Conservation (phyloP, 2,888 invertebrate genomes). For the Dryobota labecula region DNA sequence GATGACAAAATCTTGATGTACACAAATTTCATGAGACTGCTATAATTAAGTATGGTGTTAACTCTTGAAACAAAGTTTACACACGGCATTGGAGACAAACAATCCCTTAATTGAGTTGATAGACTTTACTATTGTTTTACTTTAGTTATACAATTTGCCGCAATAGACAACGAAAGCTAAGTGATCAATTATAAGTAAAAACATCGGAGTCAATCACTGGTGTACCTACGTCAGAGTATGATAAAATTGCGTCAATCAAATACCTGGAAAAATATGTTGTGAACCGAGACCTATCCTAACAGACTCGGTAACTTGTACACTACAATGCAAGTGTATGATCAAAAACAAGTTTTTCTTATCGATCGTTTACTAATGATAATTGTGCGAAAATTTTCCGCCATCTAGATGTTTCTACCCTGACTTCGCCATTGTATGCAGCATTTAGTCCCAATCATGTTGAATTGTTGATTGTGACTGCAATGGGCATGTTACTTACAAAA, state of each 20-base stretch:
- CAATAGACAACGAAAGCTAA: conserved; percentile 43
- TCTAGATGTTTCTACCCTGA: conserved; percentile 52
- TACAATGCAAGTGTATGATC: conserved; percentile 16
- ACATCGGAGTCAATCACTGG: conserved; percentile 23
- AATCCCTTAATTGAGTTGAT: conserved; percentile 21
- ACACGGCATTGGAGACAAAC: conserved; percentile 11
- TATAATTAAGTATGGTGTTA: neutral
- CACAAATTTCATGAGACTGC: neutral
- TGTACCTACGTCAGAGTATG: conserved; percentile 16
- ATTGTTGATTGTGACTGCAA: conserved; percentile 54
- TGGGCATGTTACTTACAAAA: conserved; percentile 58
- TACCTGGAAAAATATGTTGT: conserved; percentile 27
- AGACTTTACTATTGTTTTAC: conserved; percentile 36
- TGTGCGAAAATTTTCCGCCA: conserved; percentile 61
- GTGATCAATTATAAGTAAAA: conserved; percentile 56
- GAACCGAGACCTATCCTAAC: conserved; percentile 66
- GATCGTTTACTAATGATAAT: conserved; percentile 53
- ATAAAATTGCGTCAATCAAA: conserved; percentile 37
- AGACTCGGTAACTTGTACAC: conserved; percentile 34
- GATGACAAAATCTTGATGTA: neutral
- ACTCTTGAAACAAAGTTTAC: neutral
- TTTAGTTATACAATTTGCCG: conserved; percentile 38
- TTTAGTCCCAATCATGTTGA: conserved; percentile 61
- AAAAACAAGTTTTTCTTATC: conserved; percentile 47
- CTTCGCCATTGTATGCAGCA: conserved; percentile 56